Percentiles rank a stretch among this genome's conserved stretches.
Evolutionary conservation across 2,113 vertebrate species (phyloP).

Genomic region (Apistogramma diplotaenia): DNA sequence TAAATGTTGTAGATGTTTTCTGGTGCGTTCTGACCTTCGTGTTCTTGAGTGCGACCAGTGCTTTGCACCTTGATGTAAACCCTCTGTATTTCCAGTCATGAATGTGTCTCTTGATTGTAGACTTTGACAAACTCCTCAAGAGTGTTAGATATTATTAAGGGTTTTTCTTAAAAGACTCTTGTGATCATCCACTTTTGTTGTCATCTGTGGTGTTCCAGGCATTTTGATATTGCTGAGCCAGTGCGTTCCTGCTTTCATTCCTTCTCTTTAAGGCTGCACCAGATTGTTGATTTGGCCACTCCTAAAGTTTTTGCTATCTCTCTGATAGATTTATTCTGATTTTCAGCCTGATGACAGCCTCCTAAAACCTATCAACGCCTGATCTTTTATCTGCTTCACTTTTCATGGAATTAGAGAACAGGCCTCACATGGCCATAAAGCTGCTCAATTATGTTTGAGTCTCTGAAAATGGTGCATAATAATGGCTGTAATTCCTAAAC

Average conservation of each 20-base stretch:
- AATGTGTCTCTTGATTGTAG: not conserved
- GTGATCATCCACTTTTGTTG: no score
- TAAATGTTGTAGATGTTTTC: not conserved
- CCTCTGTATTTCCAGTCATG: not conserved
- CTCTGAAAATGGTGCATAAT: not conserved
- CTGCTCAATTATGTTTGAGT: not conserved
- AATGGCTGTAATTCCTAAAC: not conserved
- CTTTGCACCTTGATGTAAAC: not conserved
- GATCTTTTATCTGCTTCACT: not conserved
- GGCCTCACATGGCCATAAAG: not conserved
- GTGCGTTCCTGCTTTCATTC: not conserved
- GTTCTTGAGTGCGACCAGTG: not conserved
- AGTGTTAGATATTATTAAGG: not conserved
- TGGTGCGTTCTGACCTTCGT: not conserved
- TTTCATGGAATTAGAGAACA: accelerated
- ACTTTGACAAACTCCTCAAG: not conserved
- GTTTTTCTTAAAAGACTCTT: no score
- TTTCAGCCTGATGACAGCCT: not conserved
- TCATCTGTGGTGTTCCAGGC: no score
- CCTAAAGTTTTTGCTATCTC: not conserved
- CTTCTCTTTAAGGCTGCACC: not conserved
- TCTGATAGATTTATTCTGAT: not conserved
- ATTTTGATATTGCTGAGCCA: not conserved
- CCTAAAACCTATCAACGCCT: not conserved
- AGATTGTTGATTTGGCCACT: not conserved